phyloP scores from a whole-genome alignment of 2,888 invertebrate species.

The Leptura quadrifasciata region DNA sequence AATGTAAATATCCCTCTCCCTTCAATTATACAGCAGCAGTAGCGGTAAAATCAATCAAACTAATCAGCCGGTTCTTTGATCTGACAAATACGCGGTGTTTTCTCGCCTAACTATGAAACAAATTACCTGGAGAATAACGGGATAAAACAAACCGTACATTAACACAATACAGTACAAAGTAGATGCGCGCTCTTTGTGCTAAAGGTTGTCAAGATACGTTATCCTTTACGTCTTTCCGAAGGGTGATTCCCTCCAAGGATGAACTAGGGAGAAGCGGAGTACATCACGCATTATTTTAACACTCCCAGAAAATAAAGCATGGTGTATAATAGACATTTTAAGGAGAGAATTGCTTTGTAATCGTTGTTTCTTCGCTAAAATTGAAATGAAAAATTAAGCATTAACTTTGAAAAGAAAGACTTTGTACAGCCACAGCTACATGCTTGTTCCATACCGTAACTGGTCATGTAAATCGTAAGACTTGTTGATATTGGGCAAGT shows the following conservation, averaged over 20 bases:
- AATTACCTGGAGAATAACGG: conserved; percentile 5
- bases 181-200: conserved; percentile 9
- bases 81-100: neutral
- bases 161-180: conserved; percentile 14
- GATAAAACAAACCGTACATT: conserved; percentile 23
- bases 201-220: conserved; percentile 5
- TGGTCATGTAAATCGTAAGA: too few relatives aligned
- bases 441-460: too few relatives aligned
- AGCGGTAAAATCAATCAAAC: neutral
- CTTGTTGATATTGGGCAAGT: too few relatives aligned
- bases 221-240: conserved; percentile 21
- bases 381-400: too few relatives aligned
- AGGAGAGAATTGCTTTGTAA: neutral
- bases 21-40: neutral
- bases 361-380: neutral
- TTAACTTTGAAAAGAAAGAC: too few relatives aligned
- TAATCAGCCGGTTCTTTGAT: neutral
- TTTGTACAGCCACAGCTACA: too few relatives aligned
- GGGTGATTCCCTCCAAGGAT: conserved; percentile 12
- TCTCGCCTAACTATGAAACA: too few relatives aligned
- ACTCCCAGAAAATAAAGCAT: neutral
- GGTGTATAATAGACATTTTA: neutral
- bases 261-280: neutral
- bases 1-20: neutral
- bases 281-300: neutral